phyloP scores from a whole-genome alignment of 2,113 vertebrate genomes.

The Alligator mississippiensis region DNA sequence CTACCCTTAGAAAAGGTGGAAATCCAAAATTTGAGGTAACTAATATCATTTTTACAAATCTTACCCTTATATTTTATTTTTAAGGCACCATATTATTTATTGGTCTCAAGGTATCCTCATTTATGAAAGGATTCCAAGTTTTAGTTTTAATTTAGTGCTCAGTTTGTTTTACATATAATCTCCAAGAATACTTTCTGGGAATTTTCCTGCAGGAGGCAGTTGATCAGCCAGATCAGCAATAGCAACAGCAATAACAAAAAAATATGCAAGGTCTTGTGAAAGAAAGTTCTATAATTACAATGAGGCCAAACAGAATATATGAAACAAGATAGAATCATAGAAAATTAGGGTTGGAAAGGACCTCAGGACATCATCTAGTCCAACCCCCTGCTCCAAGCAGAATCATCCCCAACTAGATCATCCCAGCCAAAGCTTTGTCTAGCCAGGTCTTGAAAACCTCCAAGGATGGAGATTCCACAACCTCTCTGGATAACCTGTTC shows the following conservation, averaged over 20 bases:
- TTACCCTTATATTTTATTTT: neutral
- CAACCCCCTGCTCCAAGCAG: no score
- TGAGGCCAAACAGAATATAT: neutral
- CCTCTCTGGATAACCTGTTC: no score
- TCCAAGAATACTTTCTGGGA: neutral
- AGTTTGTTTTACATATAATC: neutral
- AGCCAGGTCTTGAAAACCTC: no score
- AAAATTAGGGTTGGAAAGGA: no score
- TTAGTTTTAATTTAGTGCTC: neutral
- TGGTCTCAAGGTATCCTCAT: neutral
- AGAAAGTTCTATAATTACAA: neutral
- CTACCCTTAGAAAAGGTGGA: neutral
- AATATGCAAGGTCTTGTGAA: neutral
- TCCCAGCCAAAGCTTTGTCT: no score
- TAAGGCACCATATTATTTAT: neutral
- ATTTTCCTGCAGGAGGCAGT: neutral
- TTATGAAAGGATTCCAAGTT: neutral
- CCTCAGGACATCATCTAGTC: no score
- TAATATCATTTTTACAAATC: neutral
- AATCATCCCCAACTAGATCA: no score
- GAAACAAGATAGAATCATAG: neutral
- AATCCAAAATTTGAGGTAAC: neutral
- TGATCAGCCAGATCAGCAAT: slow-evolving; percentile 19
- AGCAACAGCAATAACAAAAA: neutral
- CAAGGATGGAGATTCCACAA: no score